Conservation (phyloP, 2,113 vertebrate species). For the Oreochromis niloticus region DNA sequence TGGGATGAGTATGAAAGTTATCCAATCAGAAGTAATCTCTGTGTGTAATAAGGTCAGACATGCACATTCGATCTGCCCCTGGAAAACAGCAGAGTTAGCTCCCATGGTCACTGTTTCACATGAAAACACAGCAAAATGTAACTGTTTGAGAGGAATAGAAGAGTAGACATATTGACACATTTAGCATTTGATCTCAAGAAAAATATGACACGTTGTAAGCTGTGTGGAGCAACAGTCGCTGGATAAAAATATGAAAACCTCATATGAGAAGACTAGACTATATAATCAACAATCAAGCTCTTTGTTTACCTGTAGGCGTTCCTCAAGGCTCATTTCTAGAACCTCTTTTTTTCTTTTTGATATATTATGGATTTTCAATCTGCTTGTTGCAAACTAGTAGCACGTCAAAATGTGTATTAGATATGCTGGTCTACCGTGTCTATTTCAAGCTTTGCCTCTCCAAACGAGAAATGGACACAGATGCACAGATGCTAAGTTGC, state of each 20-base stretch:
- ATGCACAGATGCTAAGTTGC: neutral
- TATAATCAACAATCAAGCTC: neutral
- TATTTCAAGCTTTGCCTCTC: neutral
- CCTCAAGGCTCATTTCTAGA: neutral
- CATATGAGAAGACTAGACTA: neutral
- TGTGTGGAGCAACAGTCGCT: neutral
- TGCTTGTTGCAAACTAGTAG: neutral
- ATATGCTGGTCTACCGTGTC: neutral
- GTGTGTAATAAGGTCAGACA: accelerated
- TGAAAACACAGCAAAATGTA: neutral
- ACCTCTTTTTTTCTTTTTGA: neutral
- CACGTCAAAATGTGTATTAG: neutral
- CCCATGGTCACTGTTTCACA: neutral
- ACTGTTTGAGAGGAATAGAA: neutral
- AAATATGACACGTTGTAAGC: neutral
- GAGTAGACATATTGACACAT: neutral
- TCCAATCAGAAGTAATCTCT: neutral
- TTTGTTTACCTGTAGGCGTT: neutral
- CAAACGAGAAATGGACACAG: neutral
- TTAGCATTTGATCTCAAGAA: neutral
- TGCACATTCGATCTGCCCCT: neutral
- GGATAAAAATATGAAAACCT: neutral
- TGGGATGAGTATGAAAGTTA: neutral
- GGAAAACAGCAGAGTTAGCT: neutral
- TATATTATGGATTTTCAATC: neutral